phyloP scores from a whole-genome alignment of 2,888 invertebrate genomes.

The Trisateles emortualis region DNA sequence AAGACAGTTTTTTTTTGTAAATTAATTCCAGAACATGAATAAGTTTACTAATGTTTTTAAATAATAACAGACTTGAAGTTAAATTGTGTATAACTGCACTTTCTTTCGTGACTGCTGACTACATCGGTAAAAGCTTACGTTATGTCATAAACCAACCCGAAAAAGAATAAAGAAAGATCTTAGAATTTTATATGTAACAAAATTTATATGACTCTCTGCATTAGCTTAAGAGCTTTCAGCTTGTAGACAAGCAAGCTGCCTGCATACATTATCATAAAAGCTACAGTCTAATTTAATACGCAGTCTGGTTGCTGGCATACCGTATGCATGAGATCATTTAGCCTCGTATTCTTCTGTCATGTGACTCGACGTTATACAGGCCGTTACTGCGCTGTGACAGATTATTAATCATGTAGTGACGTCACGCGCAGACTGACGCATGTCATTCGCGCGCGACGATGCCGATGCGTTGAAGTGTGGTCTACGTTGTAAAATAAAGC shows the following conservation, averaged over 20 bases:
- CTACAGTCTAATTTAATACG: constrained; percentile 12
- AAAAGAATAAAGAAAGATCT: too few relatives aligned
- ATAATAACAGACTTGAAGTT: too few relatives aligned
- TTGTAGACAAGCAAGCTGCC: constrained; percentile 11
- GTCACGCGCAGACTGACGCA: constrained; percentile 38
- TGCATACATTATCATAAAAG: constrained; percentile 15
- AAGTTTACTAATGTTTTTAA: too few relatives aligned
- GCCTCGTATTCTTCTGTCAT: constrained; percentile 6
- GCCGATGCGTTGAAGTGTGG: constrained; percentile 8
- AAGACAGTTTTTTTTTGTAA: too few relatives aligned
- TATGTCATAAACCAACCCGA: too few relatives aligned
- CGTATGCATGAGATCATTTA: constrained; percentile 3
- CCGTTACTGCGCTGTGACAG: constrained; percentile 23
- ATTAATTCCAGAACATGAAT: too few relatives aligned
- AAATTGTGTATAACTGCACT: too few relatives aligned
- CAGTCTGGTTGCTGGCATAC: constrained; percentile 10
- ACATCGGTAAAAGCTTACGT: too few relatives aligned
- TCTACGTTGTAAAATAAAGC: background rate
- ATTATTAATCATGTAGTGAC: constrained; percentile 41
- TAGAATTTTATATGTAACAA: constrained; percentile 23
- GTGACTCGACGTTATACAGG: constrained; percentile 14
- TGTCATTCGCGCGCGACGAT: constrained; percentile 29
- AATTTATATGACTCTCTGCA: constrained; percentile 31
- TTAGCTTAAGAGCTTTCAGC: constrained; percentile 27
- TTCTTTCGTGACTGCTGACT: too few relatives aligned